Evolutionary conservation across 2,797 vertebrate genomes (phyloP).

Genomic region (Phoebastria nigripes): DNA sequence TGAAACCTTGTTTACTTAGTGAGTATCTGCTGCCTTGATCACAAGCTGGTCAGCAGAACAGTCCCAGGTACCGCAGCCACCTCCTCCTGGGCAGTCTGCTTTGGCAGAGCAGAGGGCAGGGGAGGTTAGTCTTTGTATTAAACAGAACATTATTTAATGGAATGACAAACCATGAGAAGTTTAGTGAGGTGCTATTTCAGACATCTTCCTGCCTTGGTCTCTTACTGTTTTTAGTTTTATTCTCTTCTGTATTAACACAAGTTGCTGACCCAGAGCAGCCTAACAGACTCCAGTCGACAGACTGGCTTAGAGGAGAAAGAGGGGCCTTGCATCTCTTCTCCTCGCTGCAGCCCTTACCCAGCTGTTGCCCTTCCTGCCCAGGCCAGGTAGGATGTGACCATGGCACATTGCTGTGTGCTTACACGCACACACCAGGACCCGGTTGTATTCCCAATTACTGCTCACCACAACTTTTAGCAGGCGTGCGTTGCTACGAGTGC

Average conservation of each 20-base stretch:
- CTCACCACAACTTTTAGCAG: not conserved
- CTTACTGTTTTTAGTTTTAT: not conserved
- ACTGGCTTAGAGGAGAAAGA: not conserved
- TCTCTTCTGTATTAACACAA: not conserved
- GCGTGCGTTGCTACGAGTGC: rapidly evolving
- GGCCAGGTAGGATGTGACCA: not conserved
- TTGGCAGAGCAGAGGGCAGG: not conserved
- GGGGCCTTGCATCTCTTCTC: rapidly evolving
- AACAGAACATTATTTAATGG: not conserved
- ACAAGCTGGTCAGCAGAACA: not conserved
- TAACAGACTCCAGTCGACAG: not conserved
- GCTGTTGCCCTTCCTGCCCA: not conserved
- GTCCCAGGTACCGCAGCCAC: not conserved
- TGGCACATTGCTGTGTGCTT: not conserved
- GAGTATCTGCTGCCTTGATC: not conserved
- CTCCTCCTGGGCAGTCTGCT: not conserved
- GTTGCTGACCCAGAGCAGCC: not conserved
- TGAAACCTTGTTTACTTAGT: not conserved
- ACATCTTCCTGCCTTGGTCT: not conserved
- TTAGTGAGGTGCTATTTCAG: not conserved
- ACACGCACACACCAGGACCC: rapidly evolving
- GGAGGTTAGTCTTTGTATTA: not conserved
- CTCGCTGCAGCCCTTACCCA: not conserved
- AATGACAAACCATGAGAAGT: not conserved
- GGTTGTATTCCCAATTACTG: rapidly evolving